These are phyloP conservation scores for Microcebus lehilahytsara DNA, from an alignment of 2,113 vertebrate species.

Conservation along the genomic window DNA sequence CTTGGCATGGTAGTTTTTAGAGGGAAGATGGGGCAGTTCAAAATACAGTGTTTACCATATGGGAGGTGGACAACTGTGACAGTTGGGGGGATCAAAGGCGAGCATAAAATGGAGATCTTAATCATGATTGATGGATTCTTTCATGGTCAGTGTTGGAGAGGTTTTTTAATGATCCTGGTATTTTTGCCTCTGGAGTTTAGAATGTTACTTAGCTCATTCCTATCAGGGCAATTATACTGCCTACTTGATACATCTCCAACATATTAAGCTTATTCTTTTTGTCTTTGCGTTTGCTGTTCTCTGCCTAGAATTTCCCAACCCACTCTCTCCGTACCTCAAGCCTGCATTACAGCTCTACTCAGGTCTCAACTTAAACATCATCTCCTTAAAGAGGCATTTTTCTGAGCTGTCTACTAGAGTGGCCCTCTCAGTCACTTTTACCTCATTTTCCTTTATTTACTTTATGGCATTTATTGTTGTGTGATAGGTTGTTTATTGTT, in stretches of 20 bases:
- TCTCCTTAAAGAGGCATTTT: slow-evolving; percentile 47
- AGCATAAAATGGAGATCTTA: slow-evolving; percentile 9
- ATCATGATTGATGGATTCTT: slow-evolving; percentile 35
- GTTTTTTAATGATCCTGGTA: slow-evolving; percentile 7
- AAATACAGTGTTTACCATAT: background rate
- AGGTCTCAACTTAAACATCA: slow-evolving; percentile 11
- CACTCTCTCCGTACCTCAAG: background rate
- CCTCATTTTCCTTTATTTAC: background rate
- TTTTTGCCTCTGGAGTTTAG: slow-evolving; percentile 36
- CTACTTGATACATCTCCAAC: background rate
- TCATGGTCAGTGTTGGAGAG: background rate
- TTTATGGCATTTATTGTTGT: slow-evolving; percentile 30
- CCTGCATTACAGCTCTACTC: background rate
- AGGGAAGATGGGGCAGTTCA: background rate
- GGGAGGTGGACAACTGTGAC: background rate
- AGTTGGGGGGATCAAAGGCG: background rate
- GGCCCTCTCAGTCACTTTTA: background rate
- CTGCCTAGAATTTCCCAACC: background rate
- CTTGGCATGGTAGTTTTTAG: slow-evolving; percentile 32
- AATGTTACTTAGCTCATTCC: slow-evolving; percentile 27
- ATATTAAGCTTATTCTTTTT: slow-evolving; percentile 31
- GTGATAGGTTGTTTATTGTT: slow-evolving; percentile 14
- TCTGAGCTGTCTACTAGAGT: slow-evolving; percentile 23
- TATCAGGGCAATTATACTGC: background rate
- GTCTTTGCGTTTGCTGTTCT: slow-evolving; percentile 41